A percentile compares a stretch with the other conserved stretches of the same genome.
These are phyloP conservation scores for Vespertilio murinus DNA, from an alignment of 2,797 vertebrate species.

Conservation along the genomic window DNA sequence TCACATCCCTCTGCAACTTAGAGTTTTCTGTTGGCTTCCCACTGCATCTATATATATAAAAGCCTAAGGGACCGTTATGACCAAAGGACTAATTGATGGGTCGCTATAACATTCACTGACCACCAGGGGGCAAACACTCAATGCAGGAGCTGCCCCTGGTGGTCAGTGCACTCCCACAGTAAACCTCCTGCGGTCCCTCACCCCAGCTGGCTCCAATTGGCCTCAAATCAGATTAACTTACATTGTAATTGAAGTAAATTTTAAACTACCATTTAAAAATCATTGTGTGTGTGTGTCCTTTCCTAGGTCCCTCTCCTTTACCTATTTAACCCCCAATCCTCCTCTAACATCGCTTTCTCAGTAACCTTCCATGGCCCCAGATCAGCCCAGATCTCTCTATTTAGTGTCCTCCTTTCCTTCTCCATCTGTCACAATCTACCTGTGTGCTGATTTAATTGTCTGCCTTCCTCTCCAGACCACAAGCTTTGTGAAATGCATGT, in stretches of 20 bases:
- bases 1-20: accelerated
- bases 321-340: not conserved
- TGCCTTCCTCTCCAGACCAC: not conserved
- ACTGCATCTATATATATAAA: too few relatives aligned
- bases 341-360: not conserved
- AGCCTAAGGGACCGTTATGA: too few relatives aligned
- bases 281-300: not conserved
- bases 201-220: too few relatives aligned
- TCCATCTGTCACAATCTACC: not conserved
- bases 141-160: too few relatives aligned
- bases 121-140: too few relatives aligned
- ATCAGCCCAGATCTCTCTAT: not conserved
- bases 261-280: constrained; percentile 88
- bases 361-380: not conserved
- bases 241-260: constrained; percentile 93
- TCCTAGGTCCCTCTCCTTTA: not conserved
- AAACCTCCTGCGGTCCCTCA: too few relatives aligned
- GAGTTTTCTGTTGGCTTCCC: not conserved
- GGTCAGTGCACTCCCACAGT: too few relatives aligned
- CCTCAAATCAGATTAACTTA: constrained; percentile 88
- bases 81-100: too few relatives aligned
- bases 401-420: not conserved
- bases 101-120: too few relatives aligned
- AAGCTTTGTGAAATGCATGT: not conserved
- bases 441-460: not conserved